Evolutionary conservation across 1,140 invertebrate genomes (phyloP), one percentile per base, ranked within the genome.

Genomic region (Drosophila insularis): DNA sequence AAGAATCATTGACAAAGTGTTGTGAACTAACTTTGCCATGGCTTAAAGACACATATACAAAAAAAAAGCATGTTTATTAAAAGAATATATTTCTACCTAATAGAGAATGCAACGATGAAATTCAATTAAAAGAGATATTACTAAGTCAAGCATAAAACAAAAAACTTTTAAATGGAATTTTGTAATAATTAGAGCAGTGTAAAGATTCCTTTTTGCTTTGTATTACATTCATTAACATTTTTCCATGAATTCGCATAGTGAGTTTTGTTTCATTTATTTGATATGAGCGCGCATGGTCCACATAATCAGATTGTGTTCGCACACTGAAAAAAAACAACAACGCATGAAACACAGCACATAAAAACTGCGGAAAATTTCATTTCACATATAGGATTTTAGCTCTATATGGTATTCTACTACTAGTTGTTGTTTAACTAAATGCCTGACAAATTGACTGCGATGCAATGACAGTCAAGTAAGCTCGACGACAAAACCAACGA

Each of bases 391-490:
- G 71, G 55, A 74, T 74, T 50, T 21, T 2, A 50, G 43, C 62
- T 58, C 61, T 72, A 39, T 60, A 68, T 58, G 37, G n/a, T 39
- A 60, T 17, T 46, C 58, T 54, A 39, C 72, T 68, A 53, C 31
- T 58, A 23, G 23, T 6, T 74, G 53, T 59, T 74, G 71, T 46
- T 73, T 40, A 60, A 40, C 65, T 59, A 75, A 75, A 75, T 58
- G 72, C 72, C 72, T 74, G 72, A 75, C 73, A 75, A 75, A 50
- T 75, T 10, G 73, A 59, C 68, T 35, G 59, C 53, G 46, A 70
- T 19, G 66, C 43, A 56, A 53, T 72, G 56, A 58, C 72, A 75
- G 72, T 69, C 65, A 53, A 63, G 31, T 59, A 37, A 37, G 27
- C 39, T 68, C 23, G 23, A 27, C 23, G 23, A 27, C 23, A 1